Conservation (phyloP, 2,888 invertebrate species). For the Galerucella pusilla region DNA sequence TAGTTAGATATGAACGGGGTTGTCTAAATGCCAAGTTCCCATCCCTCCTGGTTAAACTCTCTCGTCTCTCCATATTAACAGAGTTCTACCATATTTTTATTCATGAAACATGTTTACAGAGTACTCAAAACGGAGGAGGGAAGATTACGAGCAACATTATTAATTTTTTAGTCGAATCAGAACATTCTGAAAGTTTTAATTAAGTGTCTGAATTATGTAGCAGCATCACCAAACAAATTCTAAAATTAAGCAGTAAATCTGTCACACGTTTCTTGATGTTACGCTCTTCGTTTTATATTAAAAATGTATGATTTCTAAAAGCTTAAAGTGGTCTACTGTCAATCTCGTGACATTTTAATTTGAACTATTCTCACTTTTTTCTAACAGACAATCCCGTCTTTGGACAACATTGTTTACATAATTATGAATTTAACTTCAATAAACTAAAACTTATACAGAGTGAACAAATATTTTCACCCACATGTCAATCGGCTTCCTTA, state of each 20-base stretch:
- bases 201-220: conserved; percentile 43
- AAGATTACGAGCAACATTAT: conserved; percentile 35
- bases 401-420: too few species aligned
- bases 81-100: conserved; percentile 21
- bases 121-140: conserved; percentile 12
- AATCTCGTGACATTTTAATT: conserved; percentile 25
- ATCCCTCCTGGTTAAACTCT: not conserved
- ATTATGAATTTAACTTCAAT: too few species aligned
- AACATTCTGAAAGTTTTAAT: conserved; percentile 44
- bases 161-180: conserved; percentile 39
- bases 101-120: conserved; percentile 32
- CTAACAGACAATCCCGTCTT: too few species aligned
- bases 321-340: conserved; percentile 32
- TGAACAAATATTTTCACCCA: too few species aligned
- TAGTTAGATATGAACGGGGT: not conserved
- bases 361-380: not conserved
- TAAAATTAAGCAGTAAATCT: conserved; percentile 47
- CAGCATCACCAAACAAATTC: conserved; percentile 41
- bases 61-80: not conserved
- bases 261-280: conserved; percentile 37
- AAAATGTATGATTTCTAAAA: conserved; percentile 46
- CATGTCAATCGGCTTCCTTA: too few species aligned
- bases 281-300: conserved; percentile 42
- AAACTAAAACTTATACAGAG: too few species aligned
- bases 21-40: not conserved